phyloP scores from a whole-genome alignment of 2,113 vertebrate genomes.

The Protobothrops mucrosquamatus region DNA sequence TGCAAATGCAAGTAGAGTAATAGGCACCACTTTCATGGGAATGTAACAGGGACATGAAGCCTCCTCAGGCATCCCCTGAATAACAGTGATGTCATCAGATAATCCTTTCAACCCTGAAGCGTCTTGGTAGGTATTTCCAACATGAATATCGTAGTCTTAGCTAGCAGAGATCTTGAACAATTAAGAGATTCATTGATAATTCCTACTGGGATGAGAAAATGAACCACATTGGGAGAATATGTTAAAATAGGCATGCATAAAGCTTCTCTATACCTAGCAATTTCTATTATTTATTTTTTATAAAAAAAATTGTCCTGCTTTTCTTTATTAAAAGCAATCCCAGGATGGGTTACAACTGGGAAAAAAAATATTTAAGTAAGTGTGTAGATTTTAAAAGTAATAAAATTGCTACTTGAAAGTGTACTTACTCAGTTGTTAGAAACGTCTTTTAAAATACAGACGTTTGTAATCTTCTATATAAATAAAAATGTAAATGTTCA shows the following conservation, averaged over 20 bases:
- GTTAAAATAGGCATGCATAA: not conserved
- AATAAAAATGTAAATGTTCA: too few relatives aligned
- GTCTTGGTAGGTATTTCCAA: not conserved
- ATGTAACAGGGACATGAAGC: not conserved
- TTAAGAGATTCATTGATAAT: not conserved
- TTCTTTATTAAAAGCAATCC: not conserved
- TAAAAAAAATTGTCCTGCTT: not conserved
- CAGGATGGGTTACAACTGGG: not conserved
- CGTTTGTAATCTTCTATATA: not conserved
- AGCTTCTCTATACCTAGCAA: not conserved
- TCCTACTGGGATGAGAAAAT: not conserved
- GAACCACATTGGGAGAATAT: not conserved
- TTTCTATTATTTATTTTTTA: not conserved
- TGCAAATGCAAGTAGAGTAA: not conserved
- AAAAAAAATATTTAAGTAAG: not conserved
- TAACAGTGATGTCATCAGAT: not conserved
- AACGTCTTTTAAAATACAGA: not conserved
- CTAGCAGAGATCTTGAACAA: not conserved
- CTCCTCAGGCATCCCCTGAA: not conserved
- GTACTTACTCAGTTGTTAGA: not conserved
- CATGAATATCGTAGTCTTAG: not conserved
- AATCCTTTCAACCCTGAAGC: not conserved
- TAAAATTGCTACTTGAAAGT: not conserved
- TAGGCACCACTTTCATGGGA: not conserved
- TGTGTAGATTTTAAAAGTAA: not conserved